Evolutionary conservation across 2,113 vertebrate genomes (phyloP), one percentile per base, ranked within the genome.

Genomic region (Thymallus thymallus): DNA sequence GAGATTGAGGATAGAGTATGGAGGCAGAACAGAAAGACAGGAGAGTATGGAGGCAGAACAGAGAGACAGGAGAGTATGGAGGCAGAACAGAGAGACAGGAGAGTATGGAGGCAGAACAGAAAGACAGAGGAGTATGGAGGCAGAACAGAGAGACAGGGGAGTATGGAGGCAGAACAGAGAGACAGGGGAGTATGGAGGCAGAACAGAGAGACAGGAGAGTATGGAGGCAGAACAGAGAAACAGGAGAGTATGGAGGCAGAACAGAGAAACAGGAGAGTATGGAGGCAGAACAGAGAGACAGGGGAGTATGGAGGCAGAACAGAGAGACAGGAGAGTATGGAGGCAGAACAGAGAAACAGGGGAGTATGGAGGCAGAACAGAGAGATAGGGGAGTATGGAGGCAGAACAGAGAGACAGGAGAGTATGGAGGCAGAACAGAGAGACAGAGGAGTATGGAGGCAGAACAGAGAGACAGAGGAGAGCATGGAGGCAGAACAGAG

Each of bases 201-300:
- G 72, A 84, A 69, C 75, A 82, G 75, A 66, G 73, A 82, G 80
- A n/a, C n/a, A n/a, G n/a, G n/a, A n/a, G n/a, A n/a, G n/a, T n/a
- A n/a, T n/a, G 32, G 1, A 6, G 6, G 7, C 32, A 35, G 32
- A 61, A 23, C 58, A 61, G 66, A 6, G 16, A n/a, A 30, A 45
- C 1, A n/a, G 35, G 22, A 41, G 14, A n/a, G 35, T 35, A 35
- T n/a, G n/a, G n/a, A n/a, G n/a, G n/a, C n/a, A n/a, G n/a, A n/a
- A n/a, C n/a, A n/a, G n/a, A n/a, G n/a, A n/a, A n/a, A n/a, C n/a
- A n/a, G n/a, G n/a, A n/a, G n/a, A n/a, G n/a, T n/a, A n/a, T n/a
- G 32, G 1, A 6, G 6, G 7, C 32, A 35, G 32, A 61, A 23
- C 58, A 61, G 66, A 6, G 16, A n/a, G 16, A 45, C 1, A n/a